Conservation (phyloP, 2,797 vertebrate genomes). For the Avahi laniger region DNA sequence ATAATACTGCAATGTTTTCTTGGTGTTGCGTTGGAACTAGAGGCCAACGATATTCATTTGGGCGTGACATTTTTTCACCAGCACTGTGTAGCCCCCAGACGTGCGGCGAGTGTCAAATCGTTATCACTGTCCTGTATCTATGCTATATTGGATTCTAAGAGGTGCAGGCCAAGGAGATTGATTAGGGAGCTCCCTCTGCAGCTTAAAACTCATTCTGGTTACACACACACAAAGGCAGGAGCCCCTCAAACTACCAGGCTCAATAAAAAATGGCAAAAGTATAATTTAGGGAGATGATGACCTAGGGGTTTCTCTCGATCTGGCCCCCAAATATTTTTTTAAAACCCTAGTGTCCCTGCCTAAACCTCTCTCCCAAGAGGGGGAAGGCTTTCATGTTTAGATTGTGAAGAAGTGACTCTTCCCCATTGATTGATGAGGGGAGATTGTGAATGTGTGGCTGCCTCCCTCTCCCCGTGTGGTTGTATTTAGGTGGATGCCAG, state of each 20-base stretch:
- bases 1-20: constrained; percentile 78
- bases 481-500: constrained; percentile 40
- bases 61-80: constrained; percentile 70
- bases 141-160: constrained; percentile 80
- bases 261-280: constrained; percentile 56
- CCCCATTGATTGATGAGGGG: constrained; percentile 49
- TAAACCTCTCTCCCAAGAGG: neutral
- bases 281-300: constrained; percentile 67
- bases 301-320: constrained; percentile 31
- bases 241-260: neutral
- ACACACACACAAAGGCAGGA: accelerated
- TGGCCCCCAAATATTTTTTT: constrained; percentile 54
- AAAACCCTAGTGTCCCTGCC: neutral
- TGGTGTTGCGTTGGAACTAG: constrained; percentile 72
- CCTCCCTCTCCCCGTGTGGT: constrained; percentile 46
- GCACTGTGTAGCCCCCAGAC: constrained; percentile 71
- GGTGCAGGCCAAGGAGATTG: constrained; percentile 72
- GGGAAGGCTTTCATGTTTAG: constrained; percentile 60
- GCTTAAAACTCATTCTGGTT: constrained; percentile 15
- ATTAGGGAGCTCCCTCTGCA: constrained; percentile 70
- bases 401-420: constrained; percentile 59
- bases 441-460: neutral
- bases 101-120: constrained; percentile 75
- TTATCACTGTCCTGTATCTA: constrained; percentile 73
- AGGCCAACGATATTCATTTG: constrained; percentile 80